Evolutionary conservation across 2,113 vertebrate genomes (phyloP), one percentile per base, ranked within the genome.

Genomic region (Donacobius atricapilla): DNA sequence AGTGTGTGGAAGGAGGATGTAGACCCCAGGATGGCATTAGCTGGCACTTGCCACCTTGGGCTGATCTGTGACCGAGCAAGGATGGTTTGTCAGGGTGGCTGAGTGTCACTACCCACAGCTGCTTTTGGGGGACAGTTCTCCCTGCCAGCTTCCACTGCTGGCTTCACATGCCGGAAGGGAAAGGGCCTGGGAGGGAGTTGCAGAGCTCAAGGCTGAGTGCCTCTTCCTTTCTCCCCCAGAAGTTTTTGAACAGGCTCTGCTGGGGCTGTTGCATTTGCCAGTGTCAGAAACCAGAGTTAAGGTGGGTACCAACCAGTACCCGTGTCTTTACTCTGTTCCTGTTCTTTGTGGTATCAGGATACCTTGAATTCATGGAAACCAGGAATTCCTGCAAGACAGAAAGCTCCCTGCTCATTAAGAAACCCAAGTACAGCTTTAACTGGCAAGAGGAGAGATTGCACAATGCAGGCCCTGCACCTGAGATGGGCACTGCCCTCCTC

Each of bases 51-150:
- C 8, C 8, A 3, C 15, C 40, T 79, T 3, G 13, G 56, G 47
- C 18, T 69, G 44, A 37, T 42, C 54, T 8, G 0, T 12, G 3
- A 10, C 23, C 0, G 0, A 73, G 56, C 8, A 21, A 70, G 70
- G 50, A 33, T 2, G 0, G 2, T 30, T 47, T 60, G 37, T n/a
- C 0, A 1, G 65, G 35, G n/a, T 11, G 8, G 37, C n/a, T 70
- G 45, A 42, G 35, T 4, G 15, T 24, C 12, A 1, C 40, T 28
- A 7, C 7, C 11, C 27, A 33, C 9, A 15, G 50, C 22, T 40
- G 31, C 10, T 81, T 61, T 20, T 37, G 0, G 7, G 37, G 40
- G 22, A 27, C 51, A 35, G 37, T 7, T 50, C 24, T 51, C 44
- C 63, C 45, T 73, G 60, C 15, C 44, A 61, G 28, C 54, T 73